Evolutionary conservation across 2,888 invertebrate species (phyloP).

Genomic region (Leucophenga maculata): DNA sequence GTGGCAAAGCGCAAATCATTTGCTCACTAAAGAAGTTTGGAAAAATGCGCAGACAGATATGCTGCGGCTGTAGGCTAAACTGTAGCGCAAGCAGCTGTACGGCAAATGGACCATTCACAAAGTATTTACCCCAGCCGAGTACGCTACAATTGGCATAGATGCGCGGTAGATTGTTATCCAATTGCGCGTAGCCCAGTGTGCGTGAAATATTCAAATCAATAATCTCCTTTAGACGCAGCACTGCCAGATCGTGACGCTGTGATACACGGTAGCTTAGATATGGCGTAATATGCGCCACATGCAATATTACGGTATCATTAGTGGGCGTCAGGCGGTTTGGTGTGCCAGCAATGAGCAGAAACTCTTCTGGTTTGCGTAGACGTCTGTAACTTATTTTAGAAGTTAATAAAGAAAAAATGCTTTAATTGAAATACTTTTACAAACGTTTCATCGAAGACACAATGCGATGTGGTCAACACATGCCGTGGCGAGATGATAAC

Average conservation of each 20-base stretch:
- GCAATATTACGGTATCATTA: conserved; percentile 8
- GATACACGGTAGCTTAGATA: background rate
- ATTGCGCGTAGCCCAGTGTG: conserved; percentile 17
- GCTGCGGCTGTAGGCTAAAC: background rate
- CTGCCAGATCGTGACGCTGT: conserved; percentile 7
- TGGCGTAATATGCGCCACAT: conserved; percentile 9
- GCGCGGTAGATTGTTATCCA: background rate
- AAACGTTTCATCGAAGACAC: conserved; percentile 29
- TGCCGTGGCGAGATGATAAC: conserved; percentile 22
- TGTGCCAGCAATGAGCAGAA: conserved; percentile 25
- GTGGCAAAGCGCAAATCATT: conserved; percentile 28
- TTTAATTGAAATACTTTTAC: background rate
- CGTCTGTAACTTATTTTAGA: background rate
- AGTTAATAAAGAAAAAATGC: too few species aligned
- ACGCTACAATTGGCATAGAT: conserved; percentile 11
- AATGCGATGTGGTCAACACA: conserved; percentile 29
- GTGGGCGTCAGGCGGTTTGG: conserved; percentile 27
- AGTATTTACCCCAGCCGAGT: conserved; percentile 17
- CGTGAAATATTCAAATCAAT: conserved; percentile 26
- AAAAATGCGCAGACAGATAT: conserved; percentile 13
- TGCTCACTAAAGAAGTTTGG: background rate
- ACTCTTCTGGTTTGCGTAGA: conserved; percentile 11
- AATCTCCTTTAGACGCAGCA: conserved; percentile 18
- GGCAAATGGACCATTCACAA: conserved; percentile 1
- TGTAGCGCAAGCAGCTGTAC: conserved; percentile 12